Evolutionary conservation across 2,797 vertebrate genomes (phyloP), one percentile per base, ranked within the genome.

Genomic region (Enteromius viviparus): DNA sequence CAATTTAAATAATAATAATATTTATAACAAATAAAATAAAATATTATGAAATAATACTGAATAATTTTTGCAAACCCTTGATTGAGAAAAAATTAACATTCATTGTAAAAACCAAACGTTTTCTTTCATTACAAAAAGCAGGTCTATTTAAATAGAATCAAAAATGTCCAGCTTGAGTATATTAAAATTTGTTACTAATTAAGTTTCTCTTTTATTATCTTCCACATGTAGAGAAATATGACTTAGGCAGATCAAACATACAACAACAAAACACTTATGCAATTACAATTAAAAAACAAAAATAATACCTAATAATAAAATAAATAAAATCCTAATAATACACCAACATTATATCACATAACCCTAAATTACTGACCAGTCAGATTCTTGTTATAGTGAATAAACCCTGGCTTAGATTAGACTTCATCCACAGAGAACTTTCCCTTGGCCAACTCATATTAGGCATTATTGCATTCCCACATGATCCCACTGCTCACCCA

Each of bases 401-500:
- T 64, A 84, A 78, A 66, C 55, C n/a, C 71, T 78, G 49, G 29
- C 82, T 89, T 66, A 81, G 49, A 85, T 89, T 51, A 10, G 51
- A 66, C 12, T 66, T 78, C 51, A 47, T 87, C 70, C 82, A n/a
- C 53, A 72, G 84, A 83, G 69, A 9, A n/a, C 37, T 70, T 66
- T 34, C 29, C 74, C 62, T 42, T 51, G 21, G 66, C 71, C 74
- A 37, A 19, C 77, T 85, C 84, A 65, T 76, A 12, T 26, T 34
- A 62, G 71, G 76, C 62, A 80, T 40, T 74, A 64, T 40, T 21
- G 42, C 66, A 84, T 74, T 23, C 21, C 3, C 84, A 83, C 84
- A 87, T 80, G 78, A 88, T 84, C 65, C 83, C 62, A 76, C 83
- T 40, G 86, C 70, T 76, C 87, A 85, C 65, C 83, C 62, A 76